Conservation (phyloP, 1,140 invertebrate genomes). For the Nylanderia fulva region DNA sequence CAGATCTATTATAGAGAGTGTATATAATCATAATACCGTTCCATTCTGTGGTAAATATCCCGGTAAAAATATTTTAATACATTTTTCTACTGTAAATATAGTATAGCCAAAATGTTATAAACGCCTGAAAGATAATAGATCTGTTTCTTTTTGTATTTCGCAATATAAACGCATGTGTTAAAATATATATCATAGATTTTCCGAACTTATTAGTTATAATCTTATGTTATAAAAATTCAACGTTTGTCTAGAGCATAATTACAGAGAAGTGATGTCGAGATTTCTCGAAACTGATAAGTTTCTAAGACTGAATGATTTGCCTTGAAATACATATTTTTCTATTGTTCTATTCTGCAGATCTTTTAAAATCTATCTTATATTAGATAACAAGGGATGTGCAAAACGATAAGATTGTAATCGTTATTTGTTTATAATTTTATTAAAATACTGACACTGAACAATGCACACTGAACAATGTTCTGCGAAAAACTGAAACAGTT, state of each 20-base stretch:
- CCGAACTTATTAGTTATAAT: constrained; percentile 40
- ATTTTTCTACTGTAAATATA: constrained; percentile 54
- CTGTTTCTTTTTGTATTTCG: constrained; percentile 12
- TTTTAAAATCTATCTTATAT: constrained; percentile 10
- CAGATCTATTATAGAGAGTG: constrained; percentile 26
- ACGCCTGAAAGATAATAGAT: background rate
- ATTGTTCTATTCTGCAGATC: constrained; percentile 8
- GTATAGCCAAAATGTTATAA: constrained; percentile 1
- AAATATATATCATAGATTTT: constrained; percentile 38
- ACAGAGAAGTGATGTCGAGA: constrained; percentile 11
- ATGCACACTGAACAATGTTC: constrained; percentile 2
- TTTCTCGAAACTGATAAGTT: constrained; percentile 55
- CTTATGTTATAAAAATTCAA: constrained; percentile 13
- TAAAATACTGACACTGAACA: constrained; percentile 21
- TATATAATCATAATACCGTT: constrained; percentile 33
- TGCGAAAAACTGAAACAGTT: background rate
- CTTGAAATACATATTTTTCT: constrained; percentile 69
- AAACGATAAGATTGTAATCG: background rate
- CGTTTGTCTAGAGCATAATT: constrained; percentile 33
- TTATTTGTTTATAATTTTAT: background rate
- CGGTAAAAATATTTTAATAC: constrained; percentile 60
- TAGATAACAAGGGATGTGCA: constrained; percentile 6
- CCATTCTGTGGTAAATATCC: constrained; percentile 24
- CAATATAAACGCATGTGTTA: background rate
- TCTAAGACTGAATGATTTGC: constrained; percentile 82